phyloP scores from a whole-genome alignment of 1,140 invertebrate genomes.

The Cotesia typhae region DNA sequence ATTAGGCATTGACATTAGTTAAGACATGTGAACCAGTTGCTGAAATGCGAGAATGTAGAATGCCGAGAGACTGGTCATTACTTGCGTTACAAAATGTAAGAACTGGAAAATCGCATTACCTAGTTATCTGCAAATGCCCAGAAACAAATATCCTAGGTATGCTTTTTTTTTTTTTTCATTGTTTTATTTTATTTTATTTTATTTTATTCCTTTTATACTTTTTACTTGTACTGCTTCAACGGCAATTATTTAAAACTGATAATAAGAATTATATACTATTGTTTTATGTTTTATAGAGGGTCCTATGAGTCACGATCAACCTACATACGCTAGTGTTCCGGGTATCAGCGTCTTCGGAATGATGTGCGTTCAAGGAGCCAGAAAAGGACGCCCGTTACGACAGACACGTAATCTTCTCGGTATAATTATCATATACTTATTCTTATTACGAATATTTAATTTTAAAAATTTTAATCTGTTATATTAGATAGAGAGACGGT shows the following conservation, averaged over 20 bases:
- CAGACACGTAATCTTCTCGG: conserved; percentile 64
- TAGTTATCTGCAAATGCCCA: conserved; percentile 92
- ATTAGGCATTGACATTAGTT: conserved; percentile 84
- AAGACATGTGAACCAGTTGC: conserved; percentile 92
- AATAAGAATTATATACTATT: conserved; percentile 5
- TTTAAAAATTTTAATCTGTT: no score
- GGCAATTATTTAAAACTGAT: neutral
- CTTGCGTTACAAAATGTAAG: conserved; percentile 89
- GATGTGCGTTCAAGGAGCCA: conserved; percentile 81
- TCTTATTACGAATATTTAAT: neutral
- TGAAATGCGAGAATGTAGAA: conserved; percentile 87
- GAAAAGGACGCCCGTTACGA: conserved; percentile 62
- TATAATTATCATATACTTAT: conserved; percentile 38
- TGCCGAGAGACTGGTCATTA: conserved; percentile 90
- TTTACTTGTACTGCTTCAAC: neutral
- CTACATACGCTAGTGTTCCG: conserved; percentile 91
- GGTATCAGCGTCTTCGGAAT: conserved; percentile 92
- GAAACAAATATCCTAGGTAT: conserved; percentile 83
- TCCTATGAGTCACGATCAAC: conserved; percentile 92
- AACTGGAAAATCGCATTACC: conserved; percentile 92
- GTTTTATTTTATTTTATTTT: neutral
- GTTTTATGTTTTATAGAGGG: conserved; percentile 72
- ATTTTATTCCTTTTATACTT: neutral
- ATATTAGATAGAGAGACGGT: no score
- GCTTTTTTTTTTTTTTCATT: conserved; percentile 40